These are phyloP conservation scores for Ophion obscuratus DNA, from an alignment of 2,888 invertebrate species.

Conservation along the genomic window DNA sequence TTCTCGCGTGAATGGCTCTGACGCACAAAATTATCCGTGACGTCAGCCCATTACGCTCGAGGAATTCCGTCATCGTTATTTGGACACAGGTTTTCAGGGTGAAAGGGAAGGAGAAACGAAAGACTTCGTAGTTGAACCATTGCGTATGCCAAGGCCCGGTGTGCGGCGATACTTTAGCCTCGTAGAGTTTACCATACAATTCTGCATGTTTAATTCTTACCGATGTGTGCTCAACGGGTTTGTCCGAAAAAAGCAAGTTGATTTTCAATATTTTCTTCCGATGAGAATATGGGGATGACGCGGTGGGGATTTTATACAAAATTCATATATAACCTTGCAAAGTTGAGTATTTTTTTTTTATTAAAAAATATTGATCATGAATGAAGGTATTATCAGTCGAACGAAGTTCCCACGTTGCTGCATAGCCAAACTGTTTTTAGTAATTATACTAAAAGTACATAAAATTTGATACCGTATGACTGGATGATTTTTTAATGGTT, in stretches of 20 bases:
- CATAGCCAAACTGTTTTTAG: too few relatives aligned
- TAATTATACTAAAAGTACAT: too few relatives aligned
- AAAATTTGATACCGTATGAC: too few relatives aligned
- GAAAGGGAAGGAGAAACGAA: slow-evolving; percentile 19
- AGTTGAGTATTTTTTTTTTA: too few relatives aligned
- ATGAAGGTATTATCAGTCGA: too few relatives aligned
- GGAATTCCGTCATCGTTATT: slow-evolving; percentile 64
- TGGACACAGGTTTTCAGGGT: slow-evolving; percentile 25
- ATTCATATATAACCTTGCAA: too few relatives aligned
- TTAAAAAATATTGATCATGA: too few relatives aligned
- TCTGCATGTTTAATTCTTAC: slow-evolving; percentile 4
- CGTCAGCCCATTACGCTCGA: slow-evolving; percentile 44
- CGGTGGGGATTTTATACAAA: too few relatives aligned
- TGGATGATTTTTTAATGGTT: too few relatives aligned
- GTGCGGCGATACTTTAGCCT: slow-evolving; percentile 24
- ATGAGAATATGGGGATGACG: too few relatives aligned
- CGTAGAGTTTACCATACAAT: slow-evolving; percentile 26
- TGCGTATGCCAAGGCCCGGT: not conserved
- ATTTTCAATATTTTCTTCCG: not conserved
- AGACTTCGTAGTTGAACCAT: slow-evolving; percentile 42
- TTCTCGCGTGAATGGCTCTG: slow-evolving; percentile 37
- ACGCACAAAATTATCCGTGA: slow-evolving; percentile 56
- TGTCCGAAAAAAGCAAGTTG: not conserved
- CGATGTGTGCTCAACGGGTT: not conserved
- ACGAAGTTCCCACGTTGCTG: too few relatives aligned